Evolutionary conservation across 2,888 invertebrate species (phyloP).

Genomic region (Spisula subtruncata): DNA sequence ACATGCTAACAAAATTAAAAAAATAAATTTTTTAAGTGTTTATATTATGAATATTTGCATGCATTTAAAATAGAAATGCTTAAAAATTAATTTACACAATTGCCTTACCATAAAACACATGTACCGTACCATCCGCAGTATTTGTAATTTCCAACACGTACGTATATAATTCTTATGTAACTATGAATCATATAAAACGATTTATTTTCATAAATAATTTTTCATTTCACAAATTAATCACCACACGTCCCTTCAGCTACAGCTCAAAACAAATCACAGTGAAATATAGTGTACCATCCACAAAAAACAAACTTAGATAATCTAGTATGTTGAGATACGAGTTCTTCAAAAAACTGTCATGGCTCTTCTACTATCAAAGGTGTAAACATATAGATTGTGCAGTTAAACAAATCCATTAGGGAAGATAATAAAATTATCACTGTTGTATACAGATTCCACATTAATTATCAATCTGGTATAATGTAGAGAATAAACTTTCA

Average conservation of each 20-base stretch:
- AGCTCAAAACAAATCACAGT: not conserved
- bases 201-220: not conserved
- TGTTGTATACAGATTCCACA: constrained; percentile 61
- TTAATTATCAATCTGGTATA: constrained; percentile 70
- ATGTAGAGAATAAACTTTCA: constrained; percentile 61
- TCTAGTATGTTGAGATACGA: not conserved
- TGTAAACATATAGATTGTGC: constrained; percentile 61
- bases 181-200: not conserved
- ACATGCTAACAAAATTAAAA: not conserved
- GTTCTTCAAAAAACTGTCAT: constrained; percentile 15
- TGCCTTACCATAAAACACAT: not conserved
- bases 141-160: not conserved
- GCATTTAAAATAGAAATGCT: no score
- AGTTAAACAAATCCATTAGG: constrained; percentile 71
- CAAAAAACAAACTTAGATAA: not conserved
- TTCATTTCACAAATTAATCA: not conserved
- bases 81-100: not conserved
- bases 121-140: not conserved
- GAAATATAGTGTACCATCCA: not conserved
- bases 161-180: not conserved
- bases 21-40: no score
- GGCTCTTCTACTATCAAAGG: not conserved
- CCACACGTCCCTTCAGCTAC: not conserved
- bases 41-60: not conserved
- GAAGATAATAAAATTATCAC: constrained; percentile 39